These are phyloP conservation scores for Ashinkailepas kermadecensis DNA, from an alignment of 2,888 invertebrate species.

Conservation along the genomic window DNA sequence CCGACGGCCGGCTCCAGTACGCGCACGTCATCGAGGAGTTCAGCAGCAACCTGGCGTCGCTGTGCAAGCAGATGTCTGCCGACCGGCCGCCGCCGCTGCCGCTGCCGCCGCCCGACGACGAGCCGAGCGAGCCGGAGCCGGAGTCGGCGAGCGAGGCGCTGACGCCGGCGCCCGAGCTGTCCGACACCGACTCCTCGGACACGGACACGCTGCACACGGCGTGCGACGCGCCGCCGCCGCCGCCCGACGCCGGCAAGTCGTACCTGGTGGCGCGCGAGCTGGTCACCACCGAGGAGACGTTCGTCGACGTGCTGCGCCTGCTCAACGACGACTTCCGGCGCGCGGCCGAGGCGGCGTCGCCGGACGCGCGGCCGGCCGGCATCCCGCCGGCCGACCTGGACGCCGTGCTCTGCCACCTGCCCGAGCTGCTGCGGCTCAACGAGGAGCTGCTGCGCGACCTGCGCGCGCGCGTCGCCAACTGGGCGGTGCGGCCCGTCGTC, in stretches of 20 bases:
- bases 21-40: slow-evolving; percentile 8
- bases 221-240: slow-evolving; percentile 3
- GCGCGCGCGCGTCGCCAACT: slow-evolving; percentile 45
- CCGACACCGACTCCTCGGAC: slow-evolving; percentile 7
- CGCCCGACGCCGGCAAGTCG: slow-evolving; percentile 40
- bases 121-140: background rate
- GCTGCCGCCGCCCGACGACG: background rate
- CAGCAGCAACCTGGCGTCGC: background rate
- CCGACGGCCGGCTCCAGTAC: background rate
- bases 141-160: background rate
- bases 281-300: slow-evolving; percentile 49
- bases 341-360: slow-evolving; percentile 13
- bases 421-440: slow-evolving; percentile 49
- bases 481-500: slow-evolving; percentile 45
- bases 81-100: background rate
- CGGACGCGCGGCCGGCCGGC: slow-evolving; percentile 42
- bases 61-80: background rate
- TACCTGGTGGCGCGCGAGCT: slow-evolving; percentile 50
- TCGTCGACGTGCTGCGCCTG: slow-evolving; percentile 49
- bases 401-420: slow-evolving; percentile 48
- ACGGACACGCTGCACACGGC: slow-evolving; percentile 12
- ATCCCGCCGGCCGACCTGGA: slow-evolving; percentile 42
- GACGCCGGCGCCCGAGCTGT: background rate
- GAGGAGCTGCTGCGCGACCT: slow-evolving; percentile 49
- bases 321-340: slow-evolving; percentile 48